Evolutionary conservation across 2,797 vertebrate genomes (phyloP).

Genomic region (Alcedo atthis): DNA sequence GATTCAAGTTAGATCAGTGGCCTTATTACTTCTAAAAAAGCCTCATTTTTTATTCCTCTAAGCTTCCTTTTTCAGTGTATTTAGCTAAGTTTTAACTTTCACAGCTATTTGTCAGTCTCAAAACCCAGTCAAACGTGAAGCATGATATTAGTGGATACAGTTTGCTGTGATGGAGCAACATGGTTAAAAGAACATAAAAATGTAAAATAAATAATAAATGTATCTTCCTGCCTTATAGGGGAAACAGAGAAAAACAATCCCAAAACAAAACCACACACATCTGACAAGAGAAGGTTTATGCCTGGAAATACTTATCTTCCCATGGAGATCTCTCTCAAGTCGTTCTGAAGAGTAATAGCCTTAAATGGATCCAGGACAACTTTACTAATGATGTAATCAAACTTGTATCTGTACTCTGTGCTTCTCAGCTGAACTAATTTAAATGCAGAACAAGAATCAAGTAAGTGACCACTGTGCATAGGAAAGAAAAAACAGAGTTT

Average conservation of each 20-base stretch:
- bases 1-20: background rate
- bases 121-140: background rate
- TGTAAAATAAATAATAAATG: background rate
- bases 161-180: background rate
- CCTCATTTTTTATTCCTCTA: background rate
- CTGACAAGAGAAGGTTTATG: background rate
- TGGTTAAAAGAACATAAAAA: background rate
- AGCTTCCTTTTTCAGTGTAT: background rate
- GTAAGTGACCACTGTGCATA: slow-evolving; percentile 23
- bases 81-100: background rate
- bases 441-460: slow-evolving; percentile 27
- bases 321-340: background rate
- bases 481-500: slow-evolving; percentile 51
- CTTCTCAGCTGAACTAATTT: slow-evolving; percentile 42
- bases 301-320: background rate
- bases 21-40: background rate
- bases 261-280: background rate
- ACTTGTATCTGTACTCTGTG: background rate
- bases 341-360: background rate
- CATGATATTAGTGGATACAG: background rate
- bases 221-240: background rate
- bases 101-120: background rate
- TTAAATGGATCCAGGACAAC: slow-evolving; percentile 19
- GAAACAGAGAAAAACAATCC: background rate
- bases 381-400: slow-evolving; percentile 32